These are phyloP conservation scores for Drosophila subquinaria DNA, from an alignment of 2,888 invertebrate species.

Conservation along the genomic window DNA sequence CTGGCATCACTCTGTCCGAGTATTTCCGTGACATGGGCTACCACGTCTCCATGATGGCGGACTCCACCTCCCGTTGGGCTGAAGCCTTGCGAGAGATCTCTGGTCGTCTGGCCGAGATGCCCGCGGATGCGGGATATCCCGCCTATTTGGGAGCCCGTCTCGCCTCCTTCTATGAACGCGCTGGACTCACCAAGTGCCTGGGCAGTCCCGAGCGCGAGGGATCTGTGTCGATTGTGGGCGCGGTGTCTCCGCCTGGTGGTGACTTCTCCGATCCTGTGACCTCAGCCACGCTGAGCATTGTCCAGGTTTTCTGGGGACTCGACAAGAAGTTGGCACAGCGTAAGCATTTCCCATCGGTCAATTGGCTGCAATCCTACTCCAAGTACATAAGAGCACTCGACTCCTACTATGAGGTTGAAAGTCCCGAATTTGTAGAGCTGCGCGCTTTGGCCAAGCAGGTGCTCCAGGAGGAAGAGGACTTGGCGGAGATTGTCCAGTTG, in stretches of 20 bases:
- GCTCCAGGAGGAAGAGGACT: constrained; percentile 99
- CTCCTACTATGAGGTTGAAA: constrained; percentile 99
- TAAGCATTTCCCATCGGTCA: constrained; percentile 99
- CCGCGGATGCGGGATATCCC: constrained; percentile 99
- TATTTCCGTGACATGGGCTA: constrained; percentile 99
- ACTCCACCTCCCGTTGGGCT: constrained; percentile 99
- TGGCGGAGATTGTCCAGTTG: constrained; percentile 99
- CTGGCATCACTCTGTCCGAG: constrained; percentile 99
- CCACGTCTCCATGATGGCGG: constrained; percentile 99
- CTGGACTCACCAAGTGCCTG: constrained; percentile 97
- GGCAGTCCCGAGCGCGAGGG: constrained; percentile 99
- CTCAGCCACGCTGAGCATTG: constrained; percentile 98
- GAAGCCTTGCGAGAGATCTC: constrained; percentile 99
- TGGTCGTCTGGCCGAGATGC: constrained; percentile 99
- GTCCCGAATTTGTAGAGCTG: constrained; percentile 97
- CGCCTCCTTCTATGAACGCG: constrained; percentile 99
- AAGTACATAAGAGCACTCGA: constrained; percentile 99
- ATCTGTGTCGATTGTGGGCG: constrained; percentile 99
- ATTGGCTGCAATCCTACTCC: constrained; percentile 99
- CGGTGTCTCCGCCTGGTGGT: constrained; percentile 99
- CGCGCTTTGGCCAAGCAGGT: constrained; percentile 98
- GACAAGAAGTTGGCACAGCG: constrained; percentile 99
- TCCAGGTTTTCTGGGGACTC: constrained; percentile 99
- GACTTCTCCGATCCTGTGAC: constrained; percentile 99
- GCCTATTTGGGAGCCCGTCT: constrained; percentile 99